Evolutionary conservation across 2,797 vertebrate genomes (phyloP).

Genomic region (Delichon dasypus): DNA sequence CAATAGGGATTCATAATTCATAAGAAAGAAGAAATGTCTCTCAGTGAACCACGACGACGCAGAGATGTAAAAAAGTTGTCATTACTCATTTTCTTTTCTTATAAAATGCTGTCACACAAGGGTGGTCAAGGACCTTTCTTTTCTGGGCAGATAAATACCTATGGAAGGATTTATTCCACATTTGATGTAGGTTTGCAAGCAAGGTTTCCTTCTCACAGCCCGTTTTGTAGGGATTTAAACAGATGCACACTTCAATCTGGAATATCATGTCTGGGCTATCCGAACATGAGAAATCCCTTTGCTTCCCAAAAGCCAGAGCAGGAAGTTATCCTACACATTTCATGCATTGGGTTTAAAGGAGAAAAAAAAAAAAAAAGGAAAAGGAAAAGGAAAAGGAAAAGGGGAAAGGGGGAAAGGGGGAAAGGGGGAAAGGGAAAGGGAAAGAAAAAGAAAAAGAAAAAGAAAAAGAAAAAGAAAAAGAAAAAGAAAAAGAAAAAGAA

Average conservation of each 20-base stretch:
- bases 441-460: neutral
- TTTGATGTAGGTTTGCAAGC: neutral
- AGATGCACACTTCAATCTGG: neutral
- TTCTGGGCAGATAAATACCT: neutral
- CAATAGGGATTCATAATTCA: conserved; percentile 39
- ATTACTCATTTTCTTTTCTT: neutral
- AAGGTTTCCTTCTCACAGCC: neutral
- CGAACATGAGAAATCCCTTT: neutral
- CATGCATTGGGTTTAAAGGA: neutral
- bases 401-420: too few relatives aligned
- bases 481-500: neutral
- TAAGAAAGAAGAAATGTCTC: neutral
- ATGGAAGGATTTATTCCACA: neutral
- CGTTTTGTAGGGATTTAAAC: neutral
- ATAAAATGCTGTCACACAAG: neutral
- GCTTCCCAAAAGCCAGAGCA: neutral
- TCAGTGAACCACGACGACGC: neutral
- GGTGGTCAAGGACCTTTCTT: neutral
- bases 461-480: too few relatives aligned
- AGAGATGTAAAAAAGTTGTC: neutral
- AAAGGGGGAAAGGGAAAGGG: too few relatives aligned
- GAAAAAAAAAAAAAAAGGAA: too few relatives aligned
- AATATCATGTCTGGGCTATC: neutral
- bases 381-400: too few relatives aligned
- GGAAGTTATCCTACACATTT: neutral